These are phyloP conservation scores for Potamarius usumacintae DNA, from an alignment of 2,113 vertebrate species.

Conservation along the genomic window DNA sequence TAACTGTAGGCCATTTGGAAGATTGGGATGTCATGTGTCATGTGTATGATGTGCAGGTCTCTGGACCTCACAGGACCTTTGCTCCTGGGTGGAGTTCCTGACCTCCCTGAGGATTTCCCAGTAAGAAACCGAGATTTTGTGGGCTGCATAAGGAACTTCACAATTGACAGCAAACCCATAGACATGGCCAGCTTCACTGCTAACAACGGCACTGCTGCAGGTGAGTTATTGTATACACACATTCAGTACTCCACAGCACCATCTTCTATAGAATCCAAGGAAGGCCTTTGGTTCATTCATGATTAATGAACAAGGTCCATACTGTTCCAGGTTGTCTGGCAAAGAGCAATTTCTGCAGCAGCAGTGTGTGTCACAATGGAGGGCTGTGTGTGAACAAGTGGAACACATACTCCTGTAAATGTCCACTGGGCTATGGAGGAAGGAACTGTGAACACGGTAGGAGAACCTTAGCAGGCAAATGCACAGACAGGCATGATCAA, in stretches of 20 bases:
- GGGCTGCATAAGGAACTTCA: slow-evolving; percentile 85
- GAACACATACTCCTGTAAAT: slow-evolving; percentile 78
- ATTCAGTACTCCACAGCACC: not conserved
- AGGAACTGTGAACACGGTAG: slow-evolving; percentile 88
- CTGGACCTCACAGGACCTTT: slow-evolving; percentile 86
- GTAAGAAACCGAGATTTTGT: slow-evolving; percentile 82
- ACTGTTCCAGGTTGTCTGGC: slow-evolving; percentile 74
- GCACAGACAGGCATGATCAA: not conserved
- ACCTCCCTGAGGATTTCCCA: slow-evolving; percentile 85
- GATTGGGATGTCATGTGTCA: slow-evolving; percentile 11
- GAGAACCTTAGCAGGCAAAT: slow-evolving; percentile 5
- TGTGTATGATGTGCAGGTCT: slow-evolving; percentile 69
- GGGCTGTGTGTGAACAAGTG: slow-evolving; percentile 81
- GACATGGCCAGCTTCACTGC: slow-evolving; percentile 86
- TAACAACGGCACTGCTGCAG: slow-evolving; percentile 84
- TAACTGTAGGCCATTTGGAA: not conserved
- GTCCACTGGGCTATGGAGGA: slow-evolving; percentile 77
- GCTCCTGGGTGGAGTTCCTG: slow-evolving; percentile 84
- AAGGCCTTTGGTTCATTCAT: slow-evolving; percentile 1
- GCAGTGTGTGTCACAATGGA: slow-evolving; percentile 78
- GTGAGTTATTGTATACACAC: slow-evolving; percentile 58
- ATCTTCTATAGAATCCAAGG: not conserved
- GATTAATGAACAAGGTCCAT: slow-evolving; percentile 12
- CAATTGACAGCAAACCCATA: slow-evolving; percentile 75
- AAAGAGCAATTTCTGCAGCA: slow-evolving; percentile 78